Percentiles rank a stretch among this genome's conserved stretches.
Evolutionary conservation across 2,888 invertebrate species (phyloP).

Genomic region (Drosophila demipolita): DNA sequence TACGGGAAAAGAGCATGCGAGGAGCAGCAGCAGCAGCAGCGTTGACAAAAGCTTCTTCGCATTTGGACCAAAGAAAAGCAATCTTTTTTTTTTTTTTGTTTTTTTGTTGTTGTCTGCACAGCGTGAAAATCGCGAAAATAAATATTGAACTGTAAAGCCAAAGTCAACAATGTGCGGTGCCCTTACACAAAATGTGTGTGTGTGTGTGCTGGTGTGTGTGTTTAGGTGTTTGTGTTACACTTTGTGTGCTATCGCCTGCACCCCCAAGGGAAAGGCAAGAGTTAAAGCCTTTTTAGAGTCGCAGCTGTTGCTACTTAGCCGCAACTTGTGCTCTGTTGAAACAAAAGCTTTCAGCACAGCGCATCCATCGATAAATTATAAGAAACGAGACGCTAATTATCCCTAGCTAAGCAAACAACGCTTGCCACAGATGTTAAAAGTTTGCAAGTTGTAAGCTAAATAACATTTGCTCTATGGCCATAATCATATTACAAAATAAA

Average conservation of each 20-base stretch:
- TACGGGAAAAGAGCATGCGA: constrained; percentile 3
- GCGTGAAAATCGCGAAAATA: constrained; percentile 82
- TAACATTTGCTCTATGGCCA: neutral
- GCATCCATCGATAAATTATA: constrained; percentile 56
- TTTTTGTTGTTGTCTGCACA: constrained; percentile 21
- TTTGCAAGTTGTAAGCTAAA: neutral
- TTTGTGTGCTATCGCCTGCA: constrained; percentile 2
- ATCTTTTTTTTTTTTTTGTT: constrained; percentile 48
- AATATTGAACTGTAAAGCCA: constrained; percentile 83
- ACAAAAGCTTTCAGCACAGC: constrained; percentile 44
- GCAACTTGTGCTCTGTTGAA: constrained; percentile 37
- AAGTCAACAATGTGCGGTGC: constrained; percentile 72
- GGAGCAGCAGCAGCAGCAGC: constrained; percentile 33
- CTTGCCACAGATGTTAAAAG: constrained; percentile 22
- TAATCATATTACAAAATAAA: neutral
- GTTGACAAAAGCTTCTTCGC: constrained; percentile 41
- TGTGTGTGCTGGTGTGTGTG: constrained; percentile 11
- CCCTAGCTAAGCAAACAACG: constrained; percentile 25
- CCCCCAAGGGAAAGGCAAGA: constrained; percentile 27
- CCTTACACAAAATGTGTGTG: constrained; percentile 41
- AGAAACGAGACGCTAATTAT: constrained; percentile 50
- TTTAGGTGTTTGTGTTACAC: constrained; percentile 8
- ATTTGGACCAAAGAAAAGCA: constrained; percentile 51
- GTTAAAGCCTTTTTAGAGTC: constrained; percentile 46
- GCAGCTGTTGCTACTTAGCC: constrained; percentile 57